Evolutionary conservation across 92 coral and sea anemone species (phyloP).

Genomic region (Epizoanthus rinbou): DNA sequence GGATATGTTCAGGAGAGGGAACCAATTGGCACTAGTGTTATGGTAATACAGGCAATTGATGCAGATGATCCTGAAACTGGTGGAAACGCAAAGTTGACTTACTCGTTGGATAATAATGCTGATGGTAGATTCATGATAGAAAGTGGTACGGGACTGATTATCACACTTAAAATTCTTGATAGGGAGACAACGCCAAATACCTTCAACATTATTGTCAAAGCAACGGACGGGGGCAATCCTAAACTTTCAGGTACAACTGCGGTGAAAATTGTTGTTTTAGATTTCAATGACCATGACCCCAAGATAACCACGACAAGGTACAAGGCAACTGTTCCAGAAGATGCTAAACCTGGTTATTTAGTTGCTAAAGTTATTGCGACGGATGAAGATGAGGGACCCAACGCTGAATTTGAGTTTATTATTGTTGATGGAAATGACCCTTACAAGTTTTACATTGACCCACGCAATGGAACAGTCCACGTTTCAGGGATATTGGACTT

Average conservation of each 20-base stretch:
- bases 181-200: constrained; percentile 64
- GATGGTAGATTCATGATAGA: constrained; percentile 67
- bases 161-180: constrained; percentile 54
- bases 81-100: constrained; percentile 69
- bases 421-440: constrained; percentile 81
- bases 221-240: constrained; percentile 78
- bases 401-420: constrained; percentile 78
- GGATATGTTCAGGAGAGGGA: constrained; percentile 77
- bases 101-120: constrained; percentile 69
- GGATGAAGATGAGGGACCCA: constrained; percentile 81
- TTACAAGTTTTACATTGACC: constrained; percentile 81
- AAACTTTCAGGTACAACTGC: constrained; percentile 64
- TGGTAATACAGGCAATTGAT: constrained; percentile 87
- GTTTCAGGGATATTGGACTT: constrained; percentile 89
- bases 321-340: constrained; percentile 79
- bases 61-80: constrained; percentile 67
- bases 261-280: constrained; percentile 75
- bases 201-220: constrained; percentile 71
- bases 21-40: constrained; percentile 71
- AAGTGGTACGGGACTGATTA: constrained; percentile 65
- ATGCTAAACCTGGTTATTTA: constrained; percentile 75
- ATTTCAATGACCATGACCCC: constrained; percentile 72
- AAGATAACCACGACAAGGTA: constrained; percentile 59
- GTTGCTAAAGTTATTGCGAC: constrained; percentile 70
- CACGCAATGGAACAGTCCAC: constrained; percentile 76